Evolutionary conservation across 2,888 invertebrate genomes (phyloP).

Genomic region (Ferrisia virgata): DNA sequence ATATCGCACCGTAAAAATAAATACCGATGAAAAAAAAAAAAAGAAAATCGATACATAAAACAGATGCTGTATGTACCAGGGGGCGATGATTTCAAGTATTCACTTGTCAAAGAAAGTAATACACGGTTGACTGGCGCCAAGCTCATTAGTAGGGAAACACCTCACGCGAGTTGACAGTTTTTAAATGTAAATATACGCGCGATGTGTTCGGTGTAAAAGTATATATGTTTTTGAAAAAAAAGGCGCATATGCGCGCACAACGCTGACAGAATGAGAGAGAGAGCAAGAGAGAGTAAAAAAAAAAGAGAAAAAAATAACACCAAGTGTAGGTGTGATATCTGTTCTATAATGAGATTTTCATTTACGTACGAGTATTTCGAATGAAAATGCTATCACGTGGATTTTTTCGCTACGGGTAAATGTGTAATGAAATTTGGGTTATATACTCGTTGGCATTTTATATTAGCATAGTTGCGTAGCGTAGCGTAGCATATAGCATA

Average conservation of each 20-base stretch:
- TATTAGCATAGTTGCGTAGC: not conserved
- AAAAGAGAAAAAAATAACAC: not conserved
- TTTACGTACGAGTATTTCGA: no score
- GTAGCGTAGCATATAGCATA: no score
- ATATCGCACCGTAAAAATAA: not conserved
- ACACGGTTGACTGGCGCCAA: not conserved
- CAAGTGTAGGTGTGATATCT: not conserved
- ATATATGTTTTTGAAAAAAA: not conserved
- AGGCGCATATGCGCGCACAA: not conserved
- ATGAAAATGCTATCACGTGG: not conserved
- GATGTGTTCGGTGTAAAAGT: not conserved
- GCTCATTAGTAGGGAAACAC: not conserved
- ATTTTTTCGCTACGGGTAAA: not conserved
- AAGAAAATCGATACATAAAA: not conserved
- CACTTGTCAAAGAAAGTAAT: not conserved
- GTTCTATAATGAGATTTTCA: conserved; percentile 12
- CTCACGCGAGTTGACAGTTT: not conserved
- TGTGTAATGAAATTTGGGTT: not conserved
- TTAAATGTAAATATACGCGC: not conserved
- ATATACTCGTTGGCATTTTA: not conserved
- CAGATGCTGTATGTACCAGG: not conserved
- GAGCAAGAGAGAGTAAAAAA: not conserved
- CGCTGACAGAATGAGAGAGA: not conserved
- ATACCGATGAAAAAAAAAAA: not conserved
- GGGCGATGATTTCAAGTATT: not conserved